These are phyloP conservation scores for Aurelia coerulea DNA, from an alignment of 30 jellyfish, hydroid and myxozoan genomes.

Conservation along the genomic window DNA sequence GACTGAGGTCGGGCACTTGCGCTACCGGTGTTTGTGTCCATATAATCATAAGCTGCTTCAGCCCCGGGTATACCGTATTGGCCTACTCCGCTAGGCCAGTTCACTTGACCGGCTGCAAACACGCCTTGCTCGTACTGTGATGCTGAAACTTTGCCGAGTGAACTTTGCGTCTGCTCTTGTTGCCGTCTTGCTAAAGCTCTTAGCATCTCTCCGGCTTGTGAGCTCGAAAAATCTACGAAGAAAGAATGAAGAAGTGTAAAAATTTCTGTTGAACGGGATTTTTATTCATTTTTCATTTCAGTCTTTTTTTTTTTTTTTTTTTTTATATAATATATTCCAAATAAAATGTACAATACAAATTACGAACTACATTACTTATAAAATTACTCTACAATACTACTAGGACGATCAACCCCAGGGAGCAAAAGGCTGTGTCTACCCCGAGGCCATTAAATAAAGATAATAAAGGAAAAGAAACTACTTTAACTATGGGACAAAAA, in stretches of 20 bases:
- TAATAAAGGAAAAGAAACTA: no score
- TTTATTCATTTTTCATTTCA: no score
- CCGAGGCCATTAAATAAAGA: no score
- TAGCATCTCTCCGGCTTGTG: slow-evolving; percentile 95
- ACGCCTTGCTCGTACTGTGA: slow-evolving; percentile 58
- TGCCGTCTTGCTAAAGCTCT: slow-evolving; percentile 94
- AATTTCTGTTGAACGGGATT: not conserved
- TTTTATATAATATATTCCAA: no score
- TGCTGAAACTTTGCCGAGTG: slow-evolving; percentile 32
- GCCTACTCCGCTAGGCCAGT: slow-evolving; percentile 54
- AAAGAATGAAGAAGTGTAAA: not conserved
- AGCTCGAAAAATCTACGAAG: slow-evolving; percentile 57
- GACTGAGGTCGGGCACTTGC: slow-evolving; percentile 55
- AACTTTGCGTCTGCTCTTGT: slow-evolving; percentile 77
- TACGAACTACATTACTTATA: no score
- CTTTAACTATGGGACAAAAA: no score
- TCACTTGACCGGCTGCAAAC: slow-evolving; percentile 46
- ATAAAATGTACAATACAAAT: no score
- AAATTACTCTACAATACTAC: no score
- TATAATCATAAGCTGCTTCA: slow-evolving; percentile 33
- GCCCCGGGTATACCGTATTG: slow-evolving; percentile 58
- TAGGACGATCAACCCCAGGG: no score
- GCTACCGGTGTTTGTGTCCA: slow-evolving; percentile 39
- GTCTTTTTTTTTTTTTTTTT: no score
- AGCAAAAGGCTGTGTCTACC: no score